Evolutionary conservation across 2,888 invertebrate species (phyloP).

Genomic region (Drepanosiphum platanoidis): DNA sequence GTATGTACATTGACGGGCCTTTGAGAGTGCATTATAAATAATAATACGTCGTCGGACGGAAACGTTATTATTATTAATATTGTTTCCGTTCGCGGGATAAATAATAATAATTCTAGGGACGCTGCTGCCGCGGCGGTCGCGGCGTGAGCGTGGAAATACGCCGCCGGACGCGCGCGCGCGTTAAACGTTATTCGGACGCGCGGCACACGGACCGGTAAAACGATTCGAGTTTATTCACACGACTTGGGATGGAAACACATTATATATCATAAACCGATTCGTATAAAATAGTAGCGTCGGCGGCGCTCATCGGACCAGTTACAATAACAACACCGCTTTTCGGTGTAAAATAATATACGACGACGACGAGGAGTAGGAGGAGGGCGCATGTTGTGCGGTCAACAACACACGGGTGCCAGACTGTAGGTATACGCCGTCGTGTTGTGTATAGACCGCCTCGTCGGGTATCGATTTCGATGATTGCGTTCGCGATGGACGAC

Average conservation of each 20-base stretch:
- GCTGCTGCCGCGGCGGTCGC: too few relatives aligned
- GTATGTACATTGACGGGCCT: too few relatives aligned
- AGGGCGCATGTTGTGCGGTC: slow-evolving; percentile 3
- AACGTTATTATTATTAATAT: too few relatives aligned
- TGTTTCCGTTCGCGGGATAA: too few relatives aligned
- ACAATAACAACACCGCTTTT: not conserved
- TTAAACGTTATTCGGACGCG: too few relatives aligned
- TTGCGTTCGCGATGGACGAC: not conserved
- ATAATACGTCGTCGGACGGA: too few relatives aligned
- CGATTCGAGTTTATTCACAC: not conserved
- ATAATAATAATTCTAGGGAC: too few relatives aligned
- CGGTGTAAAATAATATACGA: slow-evolving; percentile 3
- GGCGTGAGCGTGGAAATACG: too few relatives aligned
- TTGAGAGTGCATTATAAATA: too few relatives aligned
- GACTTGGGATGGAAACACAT: not conserved
- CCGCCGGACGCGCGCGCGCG: not conserved
- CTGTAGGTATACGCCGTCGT: not conserved
- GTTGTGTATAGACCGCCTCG: not conserved
- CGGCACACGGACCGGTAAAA: not conserved
- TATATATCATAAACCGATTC: not conserved
- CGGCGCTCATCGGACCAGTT: not conserved
- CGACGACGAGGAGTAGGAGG: too few relatives aligned
- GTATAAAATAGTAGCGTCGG: not conserved
- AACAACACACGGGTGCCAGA: not conserved
- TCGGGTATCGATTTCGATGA: not conserved